phyloP scores from a whole-genome alignment of 2,113 vertebrate species.

The Boleophthalmus pectinirostris region DNA sequence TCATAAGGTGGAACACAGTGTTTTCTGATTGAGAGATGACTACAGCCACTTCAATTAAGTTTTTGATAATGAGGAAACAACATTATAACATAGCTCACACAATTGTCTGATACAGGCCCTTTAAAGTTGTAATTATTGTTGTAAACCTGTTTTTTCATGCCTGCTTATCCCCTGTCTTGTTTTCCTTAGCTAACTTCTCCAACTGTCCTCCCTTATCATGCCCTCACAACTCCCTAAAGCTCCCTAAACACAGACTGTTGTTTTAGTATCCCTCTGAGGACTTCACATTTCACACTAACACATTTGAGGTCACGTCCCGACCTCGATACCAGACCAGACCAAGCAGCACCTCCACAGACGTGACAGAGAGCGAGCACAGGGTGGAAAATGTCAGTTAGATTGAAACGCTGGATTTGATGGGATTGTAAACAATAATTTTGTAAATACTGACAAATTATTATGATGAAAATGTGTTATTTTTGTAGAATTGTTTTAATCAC shows the following conservation, averaged over 20 bases:
- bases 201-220: constrained; percentile 9
- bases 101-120: no score
- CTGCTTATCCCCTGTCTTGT: constrained; percentile 23
- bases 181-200: constrained; percentile 37
- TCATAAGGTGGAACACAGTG: no score
- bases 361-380: constrained; percentile 19
- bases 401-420: constrained; percentile 59
- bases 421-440: no score
- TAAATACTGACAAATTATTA: no score
- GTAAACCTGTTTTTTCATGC: constrained; percentile 6
- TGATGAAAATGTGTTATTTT: no score
- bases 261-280: not conserved
- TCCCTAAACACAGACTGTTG: constrained; percentile 4
- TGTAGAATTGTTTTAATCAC: no score
- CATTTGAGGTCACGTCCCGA: not conserved
- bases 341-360: constrained; percentile 10
- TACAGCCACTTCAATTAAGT: no score
- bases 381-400: constrained; percentile 69
- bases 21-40: no score
- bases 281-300: not conserved
- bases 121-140: not conserved
- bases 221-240: constrained; percentile 13
- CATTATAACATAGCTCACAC: no score
- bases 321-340: constrained; percentile 1
- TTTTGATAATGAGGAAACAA: no score